A percentile compares a stretch with the other conserved stretches of the same genome.
Conservation (phyloP, 2,888 invertebrate species). For the Taphrorychus bicolor region DNA sequence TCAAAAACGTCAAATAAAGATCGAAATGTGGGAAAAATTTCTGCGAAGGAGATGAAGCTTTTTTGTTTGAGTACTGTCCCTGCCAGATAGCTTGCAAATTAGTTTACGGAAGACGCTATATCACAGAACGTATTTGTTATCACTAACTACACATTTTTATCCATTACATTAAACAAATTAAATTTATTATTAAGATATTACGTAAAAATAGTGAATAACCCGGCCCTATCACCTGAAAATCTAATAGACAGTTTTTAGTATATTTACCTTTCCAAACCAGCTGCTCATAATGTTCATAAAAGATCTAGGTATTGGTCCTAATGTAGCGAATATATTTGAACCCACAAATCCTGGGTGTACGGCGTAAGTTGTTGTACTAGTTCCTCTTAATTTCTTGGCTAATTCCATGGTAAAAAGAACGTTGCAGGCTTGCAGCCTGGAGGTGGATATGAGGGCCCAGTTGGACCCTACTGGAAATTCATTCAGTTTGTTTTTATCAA, state of each 20-base stretch:
- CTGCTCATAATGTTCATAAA: background rate
- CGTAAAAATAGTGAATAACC: too few species aligned
- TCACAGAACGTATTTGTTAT: too few species aligned
- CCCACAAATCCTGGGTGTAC: slow-evolving; percentile 50
- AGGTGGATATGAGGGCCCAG: background rate
- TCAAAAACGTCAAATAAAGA: too few species aligned
- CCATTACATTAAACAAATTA: background rate
- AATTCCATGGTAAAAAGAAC: slow-evolving; percentile 48
- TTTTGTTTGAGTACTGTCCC: too few species aligned
- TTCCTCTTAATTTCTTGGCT: slow-evolving; percentile 42
- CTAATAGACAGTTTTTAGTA: too few species aligned
- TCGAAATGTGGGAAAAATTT: too few species aligned
- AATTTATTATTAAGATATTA: background rate
- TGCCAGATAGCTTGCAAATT: too few species aligned
- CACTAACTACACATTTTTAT: too few species aligned
- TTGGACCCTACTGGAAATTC: background rate
- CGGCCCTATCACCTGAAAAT: too few species aligned
- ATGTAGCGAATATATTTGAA: background rate
- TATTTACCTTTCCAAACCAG: background rate
- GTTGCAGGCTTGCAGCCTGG: slow-evolving; percentile 46
- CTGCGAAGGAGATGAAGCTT: too few species aligned
- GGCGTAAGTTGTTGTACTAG: slow-evolving; percentile 46
- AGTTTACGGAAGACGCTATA: too few species aligned
- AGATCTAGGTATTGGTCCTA: background rate
- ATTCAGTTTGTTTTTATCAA: slow-evolving; percentile 17